Conservation (phyloP, 2,888 invertebrate species). For the Tinea pellionella region DNA sequence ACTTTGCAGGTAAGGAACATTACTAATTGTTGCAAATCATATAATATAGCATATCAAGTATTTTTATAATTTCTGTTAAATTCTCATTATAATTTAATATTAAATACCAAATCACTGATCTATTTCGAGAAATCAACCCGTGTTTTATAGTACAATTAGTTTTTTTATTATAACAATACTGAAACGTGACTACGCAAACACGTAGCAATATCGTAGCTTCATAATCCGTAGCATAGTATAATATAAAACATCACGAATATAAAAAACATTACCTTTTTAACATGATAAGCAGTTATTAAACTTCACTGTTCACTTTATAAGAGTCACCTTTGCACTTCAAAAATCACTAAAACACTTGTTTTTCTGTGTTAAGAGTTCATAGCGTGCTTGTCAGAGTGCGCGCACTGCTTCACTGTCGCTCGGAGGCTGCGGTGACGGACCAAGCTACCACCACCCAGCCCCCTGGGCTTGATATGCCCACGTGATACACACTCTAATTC, state of each 20-base stretch:
- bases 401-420: background rate
- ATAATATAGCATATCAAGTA: no score
- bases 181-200: background rate
- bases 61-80: no score
- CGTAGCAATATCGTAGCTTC: background rate
- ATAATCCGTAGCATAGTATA: background rate
- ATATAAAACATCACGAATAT: background rate
- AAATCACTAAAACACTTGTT: background rate
- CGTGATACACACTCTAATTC: slow-evolving; percentile 7
- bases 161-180: background rate
- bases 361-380: background rate
- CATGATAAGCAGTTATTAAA: background rate
- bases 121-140: no score
- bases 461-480: background rate
- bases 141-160: no score
- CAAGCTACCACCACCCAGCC: background rate
- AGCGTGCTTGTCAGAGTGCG: background rate
- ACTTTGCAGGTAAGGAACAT: no score
- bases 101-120: no score
- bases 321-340: background rate
- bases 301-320: background rate
- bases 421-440: background rate
- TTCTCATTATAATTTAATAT: no score
- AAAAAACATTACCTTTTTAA: background rate
- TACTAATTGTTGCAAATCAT: no score